Evolutionary conservation across 2,888 invertebrate species (phyloP).

Genomic region (Bursaphelenchus okinawaensis): DNA sequence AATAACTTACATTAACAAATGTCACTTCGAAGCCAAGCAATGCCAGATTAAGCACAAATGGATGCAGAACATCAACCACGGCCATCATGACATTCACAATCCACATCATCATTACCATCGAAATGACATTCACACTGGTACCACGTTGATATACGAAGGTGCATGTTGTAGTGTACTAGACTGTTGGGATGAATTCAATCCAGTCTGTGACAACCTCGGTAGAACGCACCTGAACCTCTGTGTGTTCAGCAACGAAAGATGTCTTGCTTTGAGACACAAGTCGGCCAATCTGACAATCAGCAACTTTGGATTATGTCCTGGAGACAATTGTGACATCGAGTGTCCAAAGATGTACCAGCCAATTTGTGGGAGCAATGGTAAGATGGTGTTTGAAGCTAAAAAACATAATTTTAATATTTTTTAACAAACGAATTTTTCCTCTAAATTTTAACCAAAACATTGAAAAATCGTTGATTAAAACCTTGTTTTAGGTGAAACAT

Average conservation of each 20-base stretch:
- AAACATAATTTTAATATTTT: no score
- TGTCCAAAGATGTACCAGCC: conserved; percentile 43
- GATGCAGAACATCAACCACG: background rate
- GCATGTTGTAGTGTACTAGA: conserved; percentile 23
- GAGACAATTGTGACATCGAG: conserved; percentile 28
- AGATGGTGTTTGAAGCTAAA: no score
- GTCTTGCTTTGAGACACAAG: conserved; percentile 35
- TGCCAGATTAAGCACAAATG: background rate
- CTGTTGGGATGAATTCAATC: conserved; percentile 24
- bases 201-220: conserved; percentile 36
- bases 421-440: background rate
- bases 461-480: no score
- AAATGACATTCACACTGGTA: conserved; percentile 10
- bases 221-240: conserved; percentile 42
- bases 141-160: conserved; percentile 3
- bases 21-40: conserved; percentile 30
- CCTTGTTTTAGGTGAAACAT: conserved; percentile 35
- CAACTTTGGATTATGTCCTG: conserved; percentile 36
- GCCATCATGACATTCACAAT: no score
- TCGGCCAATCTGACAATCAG: conserved; percentile 37
- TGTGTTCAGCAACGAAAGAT: conserved; percentile 42
- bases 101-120: background rate
- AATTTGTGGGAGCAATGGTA: conserved; percentile 42
- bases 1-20: conserved; percentile 44
- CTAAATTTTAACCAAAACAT: no score